phyloP scores from a whole-genome alignment of 2,113 vertebrate species.

The Brachirus orientalis region DNA sequence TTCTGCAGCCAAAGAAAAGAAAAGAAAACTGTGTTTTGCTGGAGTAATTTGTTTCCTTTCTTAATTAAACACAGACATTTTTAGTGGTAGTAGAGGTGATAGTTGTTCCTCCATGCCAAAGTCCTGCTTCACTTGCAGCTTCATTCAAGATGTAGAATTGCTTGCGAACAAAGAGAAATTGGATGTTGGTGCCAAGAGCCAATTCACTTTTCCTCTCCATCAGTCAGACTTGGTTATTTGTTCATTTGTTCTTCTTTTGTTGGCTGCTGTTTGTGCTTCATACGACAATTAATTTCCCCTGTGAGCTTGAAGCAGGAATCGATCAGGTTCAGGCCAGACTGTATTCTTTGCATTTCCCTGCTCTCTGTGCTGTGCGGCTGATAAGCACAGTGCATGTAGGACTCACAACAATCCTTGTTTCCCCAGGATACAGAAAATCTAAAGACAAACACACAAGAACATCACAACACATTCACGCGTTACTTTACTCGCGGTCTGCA shows the following conservation, averaged over 20 bases:
- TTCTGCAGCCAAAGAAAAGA: slow-evolving; percentile 10
- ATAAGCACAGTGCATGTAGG: slow-evolving; percentile 12
- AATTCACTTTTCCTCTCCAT: slow-evolving; percentile 60
- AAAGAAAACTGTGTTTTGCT: background rate
- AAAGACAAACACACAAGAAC: slow-evolving; percentile 27
- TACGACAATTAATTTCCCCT: slow-evolving; percentile 73
- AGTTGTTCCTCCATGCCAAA: background rate
- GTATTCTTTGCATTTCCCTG: slow-evolving; percentile 45
- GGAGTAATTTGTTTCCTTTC: slow-evolving; percentile 22
- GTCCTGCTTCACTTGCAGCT: slow-evolving; percentile 19
- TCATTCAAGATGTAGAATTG: slow-evolving; percentile 28
- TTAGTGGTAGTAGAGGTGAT: slow-evolving; percentile 26
- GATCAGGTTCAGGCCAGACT: slow-evolving; percentile 59
- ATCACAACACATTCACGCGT: slow-evolving; percentile 8
- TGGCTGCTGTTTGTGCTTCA: slow-evolving; percentile 68
- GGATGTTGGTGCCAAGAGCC: slow-evolving; percentile 46
- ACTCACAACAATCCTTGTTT: slow-evolving; percentile 11
- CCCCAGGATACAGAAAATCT: slow-evolving; percentile 23
- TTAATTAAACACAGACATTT: slow-evolving; percentile 30
- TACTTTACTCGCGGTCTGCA: too few species aligned
- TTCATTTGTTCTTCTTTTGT: slow-evolving; percentile 60
- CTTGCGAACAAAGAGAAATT: slow-evolving; percentile 56
- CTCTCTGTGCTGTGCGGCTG: slow-evolving; percentile 27
- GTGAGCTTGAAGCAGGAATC: slow-evolving; percentile 67
- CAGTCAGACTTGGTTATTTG: slow-evolving; percentile 65